A percentile compares a stretch with the other conserved stretches of the same genome.
These are phyloP conservation scores for Dascillus cervinus DNA, from an alignment of 2,888 invertebrate genomes.

Conservation along the genomic window DNA sequence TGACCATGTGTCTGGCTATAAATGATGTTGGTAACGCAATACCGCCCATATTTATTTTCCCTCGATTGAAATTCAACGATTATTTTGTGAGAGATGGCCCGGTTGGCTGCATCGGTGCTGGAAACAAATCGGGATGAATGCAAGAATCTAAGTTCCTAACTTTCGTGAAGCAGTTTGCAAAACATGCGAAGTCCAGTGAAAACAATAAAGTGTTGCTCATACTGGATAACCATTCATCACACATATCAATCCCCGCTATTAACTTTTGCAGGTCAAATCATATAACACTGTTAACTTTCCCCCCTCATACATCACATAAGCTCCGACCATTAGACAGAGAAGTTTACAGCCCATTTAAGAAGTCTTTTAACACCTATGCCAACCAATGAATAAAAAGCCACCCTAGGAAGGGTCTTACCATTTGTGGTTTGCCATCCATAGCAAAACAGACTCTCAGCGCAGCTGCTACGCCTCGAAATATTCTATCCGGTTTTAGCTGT, in stretches of 20 bases:
- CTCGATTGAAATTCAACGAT: slow-evolving; percentile 7
- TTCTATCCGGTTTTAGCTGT: slow-evolving; percentile 12
- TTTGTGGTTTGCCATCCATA: slow-evolving; percentile 11
- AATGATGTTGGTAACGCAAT: slow-evolving; percentile 12
- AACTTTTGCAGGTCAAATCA: slow-evolving; percentile 23
- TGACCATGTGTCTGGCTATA: slow-evolving; percentile 11
- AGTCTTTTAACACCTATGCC: slow-evolving; percentile 10
- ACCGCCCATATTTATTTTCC: slow-evolving; percentile 14
- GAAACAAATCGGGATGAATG: slow-evolving; percentile 12
- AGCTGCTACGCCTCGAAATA: slow-evolving; percentile 13
- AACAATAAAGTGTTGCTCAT: slow-evolving; percentile 22
- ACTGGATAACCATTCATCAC: slow-evolving; percentile 28
- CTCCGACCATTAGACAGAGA: slow-evolving; percentile 12
- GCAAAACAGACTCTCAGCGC: slow-evolving; percentile 5
- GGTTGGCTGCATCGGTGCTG: slow-evolving; percentile 9
- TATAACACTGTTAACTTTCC: slow-evolving; percentile 6
- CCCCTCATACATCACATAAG: slow-evolving; percentile 12
- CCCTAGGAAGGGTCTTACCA: slow-evolving; percentile 12
- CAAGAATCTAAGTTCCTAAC: not conserved
- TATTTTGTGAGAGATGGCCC: slow-evolving; percentile 14
- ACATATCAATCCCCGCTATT: slow-evolving; percentile 20
- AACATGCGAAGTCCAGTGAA: slow-evolving; percentile 18
- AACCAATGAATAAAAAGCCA: slow-evolving; percentile 12
- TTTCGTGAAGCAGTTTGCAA: slow-evolving; percentile 4
- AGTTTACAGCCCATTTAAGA: slow-evolving; percentile 13